These are phyloP conservation scores for Perca flavescens DNA, from an alignment of 2,113 vertebrate genomes.

Conservation along the genomic window DNA sequence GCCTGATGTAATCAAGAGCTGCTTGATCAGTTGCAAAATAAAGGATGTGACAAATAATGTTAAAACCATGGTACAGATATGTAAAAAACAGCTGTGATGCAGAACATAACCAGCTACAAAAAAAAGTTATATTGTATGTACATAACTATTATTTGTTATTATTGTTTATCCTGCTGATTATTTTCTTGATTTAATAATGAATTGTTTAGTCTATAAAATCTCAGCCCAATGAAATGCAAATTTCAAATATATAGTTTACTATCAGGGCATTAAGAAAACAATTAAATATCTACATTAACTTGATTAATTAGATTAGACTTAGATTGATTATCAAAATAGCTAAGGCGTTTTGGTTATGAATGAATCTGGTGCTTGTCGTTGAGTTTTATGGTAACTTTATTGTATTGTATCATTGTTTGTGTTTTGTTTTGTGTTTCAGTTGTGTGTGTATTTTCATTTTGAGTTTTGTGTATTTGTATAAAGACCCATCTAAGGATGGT, in stretches of 20 bases:
- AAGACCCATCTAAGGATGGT: slow-evolving; percentile 4
- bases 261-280: not conserved
- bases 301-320: no score
- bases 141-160: not conserved
- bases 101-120: not conserved
- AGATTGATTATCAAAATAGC: no score
- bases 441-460: not conserved
- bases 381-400: not conserved
- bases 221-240: not conserved
- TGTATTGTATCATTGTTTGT: not conserved
- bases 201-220: no score
- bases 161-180: not conserved
- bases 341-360: not conserved
- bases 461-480: not conserved
- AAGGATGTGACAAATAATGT: slow-evolving; percentile 13
- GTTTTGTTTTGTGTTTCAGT: not conserved
- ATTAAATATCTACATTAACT: not conserved
- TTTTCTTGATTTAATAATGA: not conserved
- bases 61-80: not conserved
- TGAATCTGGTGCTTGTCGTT: not conserved
- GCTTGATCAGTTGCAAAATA: slow-evolving; percentile 34
- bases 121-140: no score
- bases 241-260: not conserved
- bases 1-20: slow-evolving; percentile 40
- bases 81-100: not conserved